These are phyloP conservation scores for Thalpophila matura DNA, from an alignment of 2,888 invertebrate species.

Conservation along the genomic window DNA sequence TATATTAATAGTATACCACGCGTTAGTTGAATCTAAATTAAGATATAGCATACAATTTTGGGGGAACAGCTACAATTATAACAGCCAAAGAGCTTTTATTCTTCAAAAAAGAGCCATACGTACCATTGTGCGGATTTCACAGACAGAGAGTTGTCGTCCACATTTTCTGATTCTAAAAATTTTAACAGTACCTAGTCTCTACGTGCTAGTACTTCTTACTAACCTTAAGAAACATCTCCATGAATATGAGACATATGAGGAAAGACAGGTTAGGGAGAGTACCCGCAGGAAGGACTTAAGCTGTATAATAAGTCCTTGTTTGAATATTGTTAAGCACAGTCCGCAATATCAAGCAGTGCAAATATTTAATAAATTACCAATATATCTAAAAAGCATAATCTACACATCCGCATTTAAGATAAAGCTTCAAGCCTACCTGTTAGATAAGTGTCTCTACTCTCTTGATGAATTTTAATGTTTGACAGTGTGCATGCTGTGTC, in stretches of 20 bases:
- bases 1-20: neutral
- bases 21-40: neutral
- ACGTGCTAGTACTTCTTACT: neutral
- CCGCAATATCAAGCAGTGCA: neutral
- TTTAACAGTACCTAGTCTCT: neutral
- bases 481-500: no score
- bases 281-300: neutral
- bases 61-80: no score
- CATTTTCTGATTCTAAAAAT: neutral
- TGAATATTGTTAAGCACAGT: neutral
- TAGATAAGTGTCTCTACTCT: neutral
- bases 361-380: neutral
- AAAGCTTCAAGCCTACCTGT: neutral
- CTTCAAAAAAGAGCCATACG: no score
- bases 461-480: no score
- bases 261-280: neutral
- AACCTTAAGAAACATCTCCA: neutral
- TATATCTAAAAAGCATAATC: neutral
- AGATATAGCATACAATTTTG: neutral
- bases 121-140: no score
- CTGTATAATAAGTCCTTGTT: neutral
- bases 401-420: neutral
- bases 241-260: neutral
- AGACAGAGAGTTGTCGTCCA: neutral
- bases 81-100: no score